Evolutionary conservation across 2,888 invertebrate species (phyloP).

Genomic region (Harpalus rufipes): DNA sequence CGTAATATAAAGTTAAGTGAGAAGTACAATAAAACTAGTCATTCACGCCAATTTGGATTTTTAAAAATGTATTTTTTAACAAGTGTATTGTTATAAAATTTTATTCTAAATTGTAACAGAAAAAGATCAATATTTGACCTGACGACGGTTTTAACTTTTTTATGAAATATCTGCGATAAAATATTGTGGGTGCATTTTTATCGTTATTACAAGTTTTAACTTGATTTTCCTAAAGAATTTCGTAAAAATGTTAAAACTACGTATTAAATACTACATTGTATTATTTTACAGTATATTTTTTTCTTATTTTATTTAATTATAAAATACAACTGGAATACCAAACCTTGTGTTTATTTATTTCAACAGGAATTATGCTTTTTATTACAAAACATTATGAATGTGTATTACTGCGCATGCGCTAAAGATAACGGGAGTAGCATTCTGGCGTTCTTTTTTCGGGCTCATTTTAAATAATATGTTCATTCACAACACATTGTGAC

Average conservation of each 20-base stretch:
- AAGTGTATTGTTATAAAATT: constrained; percentile 47
- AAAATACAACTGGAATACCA: constrained; percentile 66
- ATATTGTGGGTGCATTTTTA: constrained; percentile 60
- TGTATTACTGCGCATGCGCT: constrained; percentile 33
- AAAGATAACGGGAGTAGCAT: constrained; percentile 21
- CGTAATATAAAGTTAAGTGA: constrained; percentile 46
- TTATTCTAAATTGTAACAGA: constrained; percentile 41
- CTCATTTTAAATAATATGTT: constrained; percentile 21
- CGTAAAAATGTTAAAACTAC: constrained; percentile 42
- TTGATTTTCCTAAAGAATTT: constrained; percentile 45
- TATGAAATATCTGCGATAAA: constrained; percentile 47
- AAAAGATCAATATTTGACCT: constrained; percentile 10
- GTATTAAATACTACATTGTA: constrained; percentile 39
- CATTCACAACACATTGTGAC: background rate
- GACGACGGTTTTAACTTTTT: constrained; percentile 36
- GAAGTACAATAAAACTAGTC: constrained; percentile 61
- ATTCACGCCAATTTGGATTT: constrained; percentile 15
- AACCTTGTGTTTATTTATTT: constrained; percentile 49
- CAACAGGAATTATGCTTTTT: too few species aligned
- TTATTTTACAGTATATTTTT: constrained; percentile 61
- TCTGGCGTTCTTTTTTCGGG: constrained; percentile 6
- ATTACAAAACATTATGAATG: background rate
- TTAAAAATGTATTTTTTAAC: constrained; percentile 45
- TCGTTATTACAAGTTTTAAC: constrained; percentile 31
- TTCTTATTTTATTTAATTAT: constrained; percentile 65